A percentile compares a stretch with the other conserved stretches of the same genome.
These are phyloP conservation scores for Leptopilina drosophilae DNA, from an alignment of 2,888 invertebrate species.

Conservation along the genomic window DNA sequence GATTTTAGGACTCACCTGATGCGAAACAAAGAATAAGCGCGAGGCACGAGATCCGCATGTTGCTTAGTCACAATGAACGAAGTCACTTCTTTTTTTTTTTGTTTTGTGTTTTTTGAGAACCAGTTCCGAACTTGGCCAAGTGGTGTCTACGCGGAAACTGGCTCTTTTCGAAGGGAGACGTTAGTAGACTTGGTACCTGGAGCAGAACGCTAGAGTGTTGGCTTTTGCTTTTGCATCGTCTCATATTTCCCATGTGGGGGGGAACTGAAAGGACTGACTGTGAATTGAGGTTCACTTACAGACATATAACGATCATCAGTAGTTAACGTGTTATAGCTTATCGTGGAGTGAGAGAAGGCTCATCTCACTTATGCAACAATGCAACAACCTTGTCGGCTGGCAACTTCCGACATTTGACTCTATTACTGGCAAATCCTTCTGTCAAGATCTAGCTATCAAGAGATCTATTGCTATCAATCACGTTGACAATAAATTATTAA, in stretches of 20 bases:
- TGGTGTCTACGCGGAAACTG: slow-evolving; percentile 72
- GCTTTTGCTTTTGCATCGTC: slow-evolving; percentile 67
- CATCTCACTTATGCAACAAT: slow-evolving; percentile 5
- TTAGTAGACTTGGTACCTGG: slow-evolving; percentile 59
- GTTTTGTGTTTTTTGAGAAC: slow-evolving; percentile 41
- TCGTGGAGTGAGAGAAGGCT: background rate
- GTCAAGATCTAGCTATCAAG: too few relatives aligned
- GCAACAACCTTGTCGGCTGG: background rate
- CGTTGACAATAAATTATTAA: too few relatives aligned
- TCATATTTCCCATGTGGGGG: slow-evolving; percentile 54
- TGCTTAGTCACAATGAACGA: slow-evolving; percentile 42
- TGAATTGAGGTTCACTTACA: slow-evolving; percentile 50
- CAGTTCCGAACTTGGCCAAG: slow-evolving; percentile 50
- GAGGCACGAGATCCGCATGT: slow-evolving; percentile 51
- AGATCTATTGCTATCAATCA: too few relatives aligned
- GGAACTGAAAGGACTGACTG: slow-evolving; percentile 59
- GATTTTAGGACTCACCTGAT: slow-evolving; percentile 48
- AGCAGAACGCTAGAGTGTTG: slow-evolving; percentile 65
- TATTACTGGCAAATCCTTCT: too few relatives aligned
- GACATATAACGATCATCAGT: slow-evolving; percentile 10
- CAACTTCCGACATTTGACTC: background rate
- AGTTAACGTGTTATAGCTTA: background rate
- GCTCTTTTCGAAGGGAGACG: slow-evolving; percentile 62
- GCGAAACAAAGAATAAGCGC: slow-evolving; percentile 48
- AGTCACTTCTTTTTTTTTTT: background rate